Conservation (phyloP, 2,113 vertebrate genomes). For the Equus przewalskii region DNA sequence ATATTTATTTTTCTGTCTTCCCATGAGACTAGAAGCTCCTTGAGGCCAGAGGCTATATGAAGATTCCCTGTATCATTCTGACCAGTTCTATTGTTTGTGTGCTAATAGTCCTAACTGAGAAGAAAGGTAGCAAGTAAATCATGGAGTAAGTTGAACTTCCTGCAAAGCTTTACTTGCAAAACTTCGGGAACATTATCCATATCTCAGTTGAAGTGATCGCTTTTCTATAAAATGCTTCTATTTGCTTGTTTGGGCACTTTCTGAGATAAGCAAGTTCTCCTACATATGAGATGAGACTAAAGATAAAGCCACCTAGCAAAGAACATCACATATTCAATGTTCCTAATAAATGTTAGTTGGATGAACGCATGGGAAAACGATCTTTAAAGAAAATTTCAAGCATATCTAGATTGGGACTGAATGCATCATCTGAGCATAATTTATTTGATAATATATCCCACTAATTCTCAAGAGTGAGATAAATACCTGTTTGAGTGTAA, state of each 20-base stretch:
- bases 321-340: not conserved
- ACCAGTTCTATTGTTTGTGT: not conserved
- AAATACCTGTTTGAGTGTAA: not conserved
- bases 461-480: not conserved
- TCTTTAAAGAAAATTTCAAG: conserved; percentile 15
- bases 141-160: not conserved
- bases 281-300: not conserved
- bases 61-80: not conserved
- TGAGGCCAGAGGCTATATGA: not conserved
- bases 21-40: not conserved
- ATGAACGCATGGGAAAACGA: not conserved
- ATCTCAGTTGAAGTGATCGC: not conserved
- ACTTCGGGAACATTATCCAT: not conserved
- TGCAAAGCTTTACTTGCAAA: not conserved
- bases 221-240: conserved; percentile 5
- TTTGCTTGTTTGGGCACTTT: not conserved
- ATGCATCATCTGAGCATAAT: not conserved
- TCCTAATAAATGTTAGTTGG: not conserved
- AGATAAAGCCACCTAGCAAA: not conserved
- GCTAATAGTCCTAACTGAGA: not conserved
- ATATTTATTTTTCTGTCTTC: not conserved
- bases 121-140: not conserved
- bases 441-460: not conserved
- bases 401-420: not conserved
- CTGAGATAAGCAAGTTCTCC: not conserved